phyloP scores from a whole-genome alignment of 2,113 vertebrate species.

The Gnathonemus echidnorhynchus region DNA sequence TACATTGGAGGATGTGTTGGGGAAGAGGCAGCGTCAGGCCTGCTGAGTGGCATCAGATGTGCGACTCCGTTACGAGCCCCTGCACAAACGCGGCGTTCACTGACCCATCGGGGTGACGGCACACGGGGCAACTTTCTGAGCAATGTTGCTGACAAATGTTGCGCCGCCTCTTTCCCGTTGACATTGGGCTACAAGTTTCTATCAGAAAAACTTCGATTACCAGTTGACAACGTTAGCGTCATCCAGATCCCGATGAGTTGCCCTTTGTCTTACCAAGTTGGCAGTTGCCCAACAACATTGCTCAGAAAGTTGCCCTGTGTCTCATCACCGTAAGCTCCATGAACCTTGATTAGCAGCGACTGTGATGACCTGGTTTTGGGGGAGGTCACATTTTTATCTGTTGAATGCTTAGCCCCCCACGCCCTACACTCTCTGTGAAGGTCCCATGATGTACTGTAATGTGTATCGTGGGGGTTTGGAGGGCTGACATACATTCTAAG shows the following conservation, averaged over 20 bases:
- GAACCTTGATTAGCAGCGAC: not conserved
- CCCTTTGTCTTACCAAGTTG: not conserved
- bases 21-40: not conserved
- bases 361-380: not conserved
- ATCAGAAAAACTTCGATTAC: not conserved
- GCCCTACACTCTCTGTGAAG: not conserved
- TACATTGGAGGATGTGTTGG: not conserved
- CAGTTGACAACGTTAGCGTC: not conserved
- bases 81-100: not conserved
- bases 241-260: not conserved
- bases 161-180: not conserved
- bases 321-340: not conserved
- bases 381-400: not conserved
- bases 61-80: not conserved
- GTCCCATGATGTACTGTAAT: not conserved
- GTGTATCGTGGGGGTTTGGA: not conserved
- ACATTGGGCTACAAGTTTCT: not conserved
- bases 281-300: not conserved
- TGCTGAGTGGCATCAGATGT: not conserved
- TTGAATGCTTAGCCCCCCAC: not conserved
- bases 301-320: not conserved
- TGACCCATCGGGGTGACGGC: not conserved
- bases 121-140: not conserved
- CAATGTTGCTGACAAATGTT: not conserved
- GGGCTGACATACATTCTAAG: not conserved